Base-by-base conservation (phyloP, 2,113 vertebrate genomes). In the Halichoeres trimaculatus region DNA sequence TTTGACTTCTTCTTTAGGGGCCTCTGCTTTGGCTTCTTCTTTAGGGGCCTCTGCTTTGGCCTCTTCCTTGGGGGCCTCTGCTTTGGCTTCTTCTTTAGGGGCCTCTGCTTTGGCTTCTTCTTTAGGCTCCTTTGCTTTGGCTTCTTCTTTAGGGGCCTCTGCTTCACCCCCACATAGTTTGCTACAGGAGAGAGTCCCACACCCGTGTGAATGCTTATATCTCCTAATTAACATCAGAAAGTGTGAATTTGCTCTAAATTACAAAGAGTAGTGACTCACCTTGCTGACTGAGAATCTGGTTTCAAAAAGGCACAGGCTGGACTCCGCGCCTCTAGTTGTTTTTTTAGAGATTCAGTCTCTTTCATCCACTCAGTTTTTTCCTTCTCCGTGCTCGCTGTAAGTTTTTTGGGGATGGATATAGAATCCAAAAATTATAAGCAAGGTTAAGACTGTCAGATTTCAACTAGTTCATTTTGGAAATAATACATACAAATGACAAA, bases 231-330 rank as follows among this genome's bases (percentile, higher is more conserved):
- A 30, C 30, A 30, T 30, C n/a, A 56, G n/a, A 1, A 56, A 35
- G 5, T 19, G 12, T 3, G 3, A 50, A 38, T 13, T 17, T 34
- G 43, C 43, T 59, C 14, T 65, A 52, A 19, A 6, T 10, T 38
- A 1, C 0, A 52, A 20, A 41, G 48, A 48, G 10, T 5, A 30
- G 59, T 68, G 56, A 50, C 10, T 50, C 5, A 94, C 94, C 41
- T 89, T 23, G 19, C 77, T 8, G 23, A 11, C 0, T 8, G 0
- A 3, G 62, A 22, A 2, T 16, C 63, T n/a, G 5, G 24, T 61
- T 89, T 77, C 40, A 94, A 51, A 62, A 81, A 91, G 20, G 65
- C 17, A 48, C 94, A 95, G 4, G 84, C 36, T 70, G 62, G 14
- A 53, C 92, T 94, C 5, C 0, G 24, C 26, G 34, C 14, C 10